phyloP scores from a whole-genome alignment of 1,140 invertebrate species.

The Papilio dardanus region DNA sequence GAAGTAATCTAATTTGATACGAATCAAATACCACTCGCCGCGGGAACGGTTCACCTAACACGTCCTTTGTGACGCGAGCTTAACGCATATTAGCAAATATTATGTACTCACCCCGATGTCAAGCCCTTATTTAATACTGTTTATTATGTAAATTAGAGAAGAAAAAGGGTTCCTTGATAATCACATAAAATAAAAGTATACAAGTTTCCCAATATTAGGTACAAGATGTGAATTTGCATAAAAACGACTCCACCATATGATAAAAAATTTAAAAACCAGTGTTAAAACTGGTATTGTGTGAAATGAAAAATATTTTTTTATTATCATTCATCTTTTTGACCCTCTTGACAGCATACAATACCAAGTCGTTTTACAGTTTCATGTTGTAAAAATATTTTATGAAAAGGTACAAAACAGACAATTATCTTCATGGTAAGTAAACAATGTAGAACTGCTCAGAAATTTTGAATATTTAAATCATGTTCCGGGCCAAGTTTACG shows the following conservation, averaged over 20 bases:
- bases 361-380: too few relatives aligned
- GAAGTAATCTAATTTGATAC: slow-evolving; percentile 51
- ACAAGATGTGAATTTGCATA: too few relatives aligned
- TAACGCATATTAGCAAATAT: slow-evolving; percentile 17
- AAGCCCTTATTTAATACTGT: background rate
- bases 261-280: too few relatives aligned
- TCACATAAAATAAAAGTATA: too few relatives aligned
- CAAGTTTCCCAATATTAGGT: too few relatives aligned
- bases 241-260: too few relatives aligned
- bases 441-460: background rate
- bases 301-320: too few relatives aligned
- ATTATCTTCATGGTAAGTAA: background rate
- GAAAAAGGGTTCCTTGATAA: too few relatives aligned
- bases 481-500: background rate
- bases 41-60: slow-evolving; percentile 39
- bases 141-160: background rate
- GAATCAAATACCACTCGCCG: slow-evolving; percentile 41
- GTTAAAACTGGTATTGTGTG: too few relatives aligned
- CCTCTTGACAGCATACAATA: too few relatives aligned
- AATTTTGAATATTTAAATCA: background rate
- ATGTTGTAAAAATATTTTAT: background rate
- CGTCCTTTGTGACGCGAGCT: slow-evolving; percentile 39
- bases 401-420: background rate
- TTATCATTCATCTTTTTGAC: too few relatives aligned
- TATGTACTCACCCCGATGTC: background rate